Percentiles rank a stretch among this genome's conserved stretches.
Evolutionary conservation across 2,113 vertebrate species (phyloP).

Genomic region (Lanius collurio): DNA sequence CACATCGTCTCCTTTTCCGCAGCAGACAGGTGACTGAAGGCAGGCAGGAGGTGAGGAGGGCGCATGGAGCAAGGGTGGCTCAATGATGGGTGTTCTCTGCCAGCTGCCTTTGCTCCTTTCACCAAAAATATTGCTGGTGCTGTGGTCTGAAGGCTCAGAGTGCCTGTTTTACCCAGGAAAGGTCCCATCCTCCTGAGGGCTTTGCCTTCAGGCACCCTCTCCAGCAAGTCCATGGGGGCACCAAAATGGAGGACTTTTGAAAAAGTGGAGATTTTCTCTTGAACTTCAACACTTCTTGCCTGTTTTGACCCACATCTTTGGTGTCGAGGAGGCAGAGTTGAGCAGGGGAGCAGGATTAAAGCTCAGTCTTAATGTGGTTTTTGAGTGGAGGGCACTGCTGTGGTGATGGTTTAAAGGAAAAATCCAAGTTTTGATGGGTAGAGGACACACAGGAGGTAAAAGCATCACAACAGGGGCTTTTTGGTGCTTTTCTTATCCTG

Average conservation of each 20-base stretch:
- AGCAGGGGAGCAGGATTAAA: not conserved
- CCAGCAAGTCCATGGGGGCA: not conserved
- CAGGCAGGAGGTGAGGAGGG: not conserved
- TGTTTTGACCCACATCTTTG: not conserved
- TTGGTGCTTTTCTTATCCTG: not conserved
- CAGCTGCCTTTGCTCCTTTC: not conserved
- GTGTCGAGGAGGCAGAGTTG: not conserved
- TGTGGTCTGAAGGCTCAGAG: not conserved
- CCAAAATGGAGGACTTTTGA: not conserved
- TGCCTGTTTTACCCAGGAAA: not conserved
- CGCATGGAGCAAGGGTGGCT: not conserved
- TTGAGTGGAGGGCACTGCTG: not conserved
- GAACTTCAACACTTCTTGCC: not conserved
- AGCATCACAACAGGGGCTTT: not conserved
- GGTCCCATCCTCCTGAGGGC: not conserved
- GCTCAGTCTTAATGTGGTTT: not conserved
- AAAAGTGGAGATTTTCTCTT: not conserved
- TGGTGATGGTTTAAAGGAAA: not conserved
- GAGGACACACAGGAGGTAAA: fast-evolving
- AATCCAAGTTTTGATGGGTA: not conserved
- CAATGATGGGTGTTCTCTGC: not conserved
- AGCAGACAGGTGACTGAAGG: not conserved
- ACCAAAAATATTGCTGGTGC: not conserved
- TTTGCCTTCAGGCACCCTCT: not conserved
- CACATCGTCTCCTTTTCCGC: not conserved